Evolutionary conservation across 2,888 invertebrate genomes (phyloP), one percentile per base, ranked within the genome.

Genomic region (Spilosoma lubricipeda): DNA sequence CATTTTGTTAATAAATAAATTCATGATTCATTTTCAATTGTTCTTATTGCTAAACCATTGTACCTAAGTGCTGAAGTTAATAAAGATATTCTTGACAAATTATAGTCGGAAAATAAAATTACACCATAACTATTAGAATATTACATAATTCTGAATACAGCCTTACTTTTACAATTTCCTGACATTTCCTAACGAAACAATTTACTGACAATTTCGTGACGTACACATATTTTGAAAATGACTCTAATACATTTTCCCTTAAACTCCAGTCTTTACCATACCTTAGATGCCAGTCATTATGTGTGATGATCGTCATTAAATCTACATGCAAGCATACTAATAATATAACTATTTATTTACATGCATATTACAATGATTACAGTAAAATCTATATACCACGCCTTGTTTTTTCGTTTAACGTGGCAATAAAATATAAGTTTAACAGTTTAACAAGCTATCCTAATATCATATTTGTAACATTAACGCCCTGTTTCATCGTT

Each of bases 191-290:
- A 11, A 42, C 78, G 74, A 75, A 78, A 78, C 78, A 77, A 73
- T 79, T 79, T 79, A 75, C 73, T 77, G 71, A 72, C 73, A 77
- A 77, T 78, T 80, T 80, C 74, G 77, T 80, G 77, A 76, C 76
- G 76, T 80, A 59, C 59, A 59, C 27, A 59, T 59, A 39, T 39
- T 33, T 33, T 33, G 33, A 33, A 33, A 33, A 33, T 33, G 33
- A 33, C 33, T 33, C 33, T n/a, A n/a, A n/a, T n/a, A n/a, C 7
- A 20, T 52, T 52, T 52, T 52, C n/a, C n/a, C n/a, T 23, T 52
- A 15, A 45, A 45, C 18, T 45, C 3, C 45, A 45, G 15, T 45
- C 23, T 23, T 23, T 23, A 8, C 7, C 13, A 45, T 7, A 3
- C 1, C 23, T 23, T 52, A 23, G 20, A 48, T 48, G 18, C 56